Evolutionary conservation across 2,888 invertebrate species (phyloP), one percentile per base, ranked within the genome.

Genomic region (Himalopsyche anomala): DNA sequence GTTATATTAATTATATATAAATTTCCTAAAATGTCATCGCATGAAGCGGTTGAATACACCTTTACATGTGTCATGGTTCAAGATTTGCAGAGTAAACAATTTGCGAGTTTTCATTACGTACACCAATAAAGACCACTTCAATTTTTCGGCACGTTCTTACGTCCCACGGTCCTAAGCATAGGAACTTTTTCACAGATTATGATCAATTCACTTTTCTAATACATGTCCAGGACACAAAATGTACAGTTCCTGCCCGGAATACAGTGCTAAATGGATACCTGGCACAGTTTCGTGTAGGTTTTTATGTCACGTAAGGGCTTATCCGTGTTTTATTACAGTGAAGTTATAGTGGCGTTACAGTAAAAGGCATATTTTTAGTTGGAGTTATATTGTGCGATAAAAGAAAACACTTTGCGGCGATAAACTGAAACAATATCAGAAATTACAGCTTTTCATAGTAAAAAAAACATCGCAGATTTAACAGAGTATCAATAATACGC

Each of bases 61-160:
- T 28, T 62, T 11, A 15, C 11, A 28, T 62, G 28, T 62, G 62
- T 62, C 62, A 62, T 19, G 28, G 19, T 19, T 28, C 62, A 28
- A 62, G 62, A 62, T 62, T 62, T 62, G 62, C 62, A 19, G 62
- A 62, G 62, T 62, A 62, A 62, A 62, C 62, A 62, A 62, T 62
- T 62, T 62, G 62, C 28, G 62, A 28, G 28, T 62, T 62, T 62
- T 62, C 62, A 62, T 62, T 62, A 62, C 28, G 62, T 19, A 62
- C 62, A 62, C 62, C 19, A 62, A 62, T 62, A 62, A 62, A 62
- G 8, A 19, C 62, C 28, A n/a, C 62, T 62, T 62, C 62, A 62
- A 62, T 62, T 62, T 62, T 62, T 62, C 28, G 62, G 28, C 62
- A 62, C 62, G 62, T 62, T 62, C 62, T 62, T 62, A 62, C 28